phyloP scores from a whole-genome alignment of 2,797 vertebrate species.

The Ctenochaetus hawaiiensis region DNA sequence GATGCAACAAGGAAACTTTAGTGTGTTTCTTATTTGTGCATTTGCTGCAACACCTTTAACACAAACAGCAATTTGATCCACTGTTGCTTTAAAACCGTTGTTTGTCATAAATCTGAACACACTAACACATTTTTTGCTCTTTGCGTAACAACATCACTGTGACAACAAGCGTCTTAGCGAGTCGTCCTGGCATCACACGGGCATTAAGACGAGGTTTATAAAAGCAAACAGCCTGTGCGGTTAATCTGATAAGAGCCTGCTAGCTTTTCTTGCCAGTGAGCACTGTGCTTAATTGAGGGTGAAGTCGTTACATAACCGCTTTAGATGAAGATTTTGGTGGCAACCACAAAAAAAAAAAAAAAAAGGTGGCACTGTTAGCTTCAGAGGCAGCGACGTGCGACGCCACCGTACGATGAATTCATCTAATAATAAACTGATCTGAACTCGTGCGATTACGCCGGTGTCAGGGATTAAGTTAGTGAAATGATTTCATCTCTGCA shows the following conservation, averaged over 20 bases:
- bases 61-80: too few species aligned
- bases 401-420: neutral
- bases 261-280: neutral
- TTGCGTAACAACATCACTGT: too few species aligned
- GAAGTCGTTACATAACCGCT: constrained; percentile 35
- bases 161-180: too few species aligned
- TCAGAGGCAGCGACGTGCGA: neutral
- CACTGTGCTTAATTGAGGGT: constrained; percentile 22
- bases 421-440: neutral
- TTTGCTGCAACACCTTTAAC: too few species aligned
- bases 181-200: neutral
- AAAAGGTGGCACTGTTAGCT: constrained; percentile 4
- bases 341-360: neutral
- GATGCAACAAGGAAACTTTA: too few species aligned
- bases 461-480: neutral
- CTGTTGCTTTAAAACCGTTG: too few species aligned
- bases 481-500: neutral
- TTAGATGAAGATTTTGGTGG: neutral
- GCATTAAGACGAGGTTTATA: constrained; percentile 9
- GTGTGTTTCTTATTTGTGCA: too few species aligned
- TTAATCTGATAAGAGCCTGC: constrained; percentile 42
- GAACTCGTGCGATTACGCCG: neutral
- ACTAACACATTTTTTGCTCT: too few species aligned
- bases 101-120: too few species aligned
- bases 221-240: constrained; percentile 7